Base-by-base conservation (phyloP, 2,797 vertebrate genomes). In the Falco novaeseelandiae region DNA sequence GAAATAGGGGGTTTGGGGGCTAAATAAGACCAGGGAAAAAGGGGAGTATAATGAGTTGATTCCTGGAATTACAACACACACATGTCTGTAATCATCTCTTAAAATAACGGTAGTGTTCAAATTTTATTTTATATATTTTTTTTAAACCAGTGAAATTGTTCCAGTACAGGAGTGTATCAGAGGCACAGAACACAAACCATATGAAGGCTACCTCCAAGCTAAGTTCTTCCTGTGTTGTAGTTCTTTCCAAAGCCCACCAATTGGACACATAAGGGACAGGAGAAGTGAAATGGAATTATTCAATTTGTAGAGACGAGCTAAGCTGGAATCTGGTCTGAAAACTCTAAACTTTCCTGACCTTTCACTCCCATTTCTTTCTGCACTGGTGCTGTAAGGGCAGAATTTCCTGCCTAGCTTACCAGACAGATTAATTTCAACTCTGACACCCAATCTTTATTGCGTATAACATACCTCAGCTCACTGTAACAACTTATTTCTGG, bases 91-190 rank as follows among this genome's bases (percentile, higher is more conserved):
- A n/a, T 18, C 17, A 14, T 15, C 11, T 81, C 17, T 48, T 59
- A 8, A 58, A 78, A 48, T 14, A 44, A 65, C 1, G 11, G 5
- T 2, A 12, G 17, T 10, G 16, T 1, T 9, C 13, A 38, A 22
- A 42, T 72, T 36, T 6, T 27, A 17, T 16, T 10, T 17, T 6
- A 36, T 15, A 3, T 10, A n/a, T 29, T 8, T 1, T 46, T 22
- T 32, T 67, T 49, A 12, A 29, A 49, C 9, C 29, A 77, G 27
- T 17, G 26, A 51, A 72, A 66, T 32, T 66, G 27, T 42, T 88
- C 10, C n/a, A 61, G 40, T 25, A 74, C 17, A 49, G 29, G 22
- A 83, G 66, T 19, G 13, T 54, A 6, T 12, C 14, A 36, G 16
- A 54, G 23, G 6, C 40, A 61, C 1, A 7, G 26, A 66, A 48